Evolutionary conservation across 2,888 invertebrate species (phyloP).

Genomic region (Tanytarsus gracilentus): DNA sequence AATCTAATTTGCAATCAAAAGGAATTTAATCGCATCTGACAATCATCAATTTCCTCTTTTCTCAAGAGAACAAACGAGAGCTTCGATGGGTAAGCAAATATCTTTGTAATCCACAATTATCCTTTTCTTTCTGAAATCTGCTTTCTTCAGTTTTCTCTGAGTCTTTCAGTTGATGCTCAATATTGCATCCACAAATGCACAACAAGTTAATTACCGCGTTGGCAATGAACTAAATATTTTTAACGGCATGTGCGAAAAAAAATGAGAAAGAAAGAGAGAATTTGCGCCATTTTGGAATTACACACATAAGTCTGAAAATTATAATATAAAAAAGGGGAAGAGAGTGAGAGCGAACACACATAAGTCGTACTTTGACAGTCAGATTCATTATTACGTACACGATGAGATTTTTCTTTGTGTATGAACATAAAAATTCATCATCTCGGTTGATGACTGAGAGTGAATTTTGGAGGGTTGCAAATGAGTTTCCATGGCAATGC

Average conservation of each 20-base stretch:
- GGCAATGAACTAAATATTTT: slow-evolving; percentile 9
- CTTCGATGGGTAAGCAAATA: not conserved
- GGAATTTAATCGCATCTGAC: not conserved
- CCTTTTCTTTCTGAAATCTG: not conserved
- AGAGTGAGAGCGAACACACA: no score
- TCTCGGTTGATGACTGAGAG: not conserved
- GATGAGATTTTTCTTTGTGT: no score
- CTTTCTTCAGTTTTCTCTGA: not conserved
- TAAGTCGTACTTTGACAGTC: no score
- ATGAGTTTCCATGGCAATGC: not conserved
- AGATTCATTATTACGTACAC: no score
- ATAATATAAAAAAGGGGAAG: not conserved
- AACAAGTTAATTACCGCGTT: slow-evolving; percentile 2
- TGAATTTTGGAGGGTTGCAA: no score
- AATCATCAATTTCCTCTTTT: slow-evolving; percentile 1
- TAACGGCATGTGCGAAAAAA: not conserved
- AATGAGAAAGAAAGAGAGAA: not conserved
- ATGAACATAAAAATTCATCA: no score
- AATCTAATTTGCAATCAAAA: not conserved
- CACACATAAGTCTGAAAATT: not conserved
- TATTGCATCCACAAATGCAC: not conserved
- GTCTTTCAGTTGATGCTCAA: not conserved
- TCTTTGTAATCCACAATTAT: slow-evolving; percentile 9
- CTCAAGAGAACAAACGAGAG: not conserved
- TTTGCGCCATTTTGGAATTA: slow-evolving; percentile 21